These are phyloP conservation scores for Drosophila neocordata DNA, from an alignment of 1,140 invertebrate species.

Conservation along the genomic window DNA sequence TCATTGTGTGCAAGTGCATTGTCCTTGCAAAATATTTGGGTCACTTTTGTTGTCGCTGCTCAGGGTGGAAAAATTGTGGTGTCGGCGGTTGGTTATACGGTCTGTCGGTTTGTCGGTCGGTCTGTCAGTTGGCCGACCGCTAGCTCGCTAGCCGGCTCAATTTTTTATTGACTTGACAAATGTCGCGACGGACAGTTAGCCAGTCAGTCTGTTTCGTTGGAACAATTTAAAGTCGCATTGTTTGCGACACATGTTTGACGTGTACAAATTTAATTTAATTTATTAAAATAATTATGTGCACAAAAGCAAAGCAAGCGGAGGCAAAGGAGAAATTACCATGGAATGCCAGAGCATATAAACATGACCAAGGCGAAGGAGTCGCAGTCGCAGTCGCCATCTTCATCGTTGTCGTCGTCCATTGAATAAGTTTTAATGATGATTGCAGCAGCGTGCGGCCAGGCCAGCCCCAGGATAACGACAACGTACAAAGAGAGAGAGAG, in stretches of 20 bases:
- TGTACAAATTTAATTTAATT: constrained; percentile 81
- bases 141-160: constrained; percentile 42
- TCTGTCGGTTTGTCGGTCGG: constrained; percentile 2
- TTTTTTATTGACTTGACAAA: constrained; percentile 78
- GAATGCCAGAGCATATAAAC: constrained; percentile 17
- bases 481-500: not conserved
- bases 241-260: constrained; percentile 78
- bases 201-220: not conserved
- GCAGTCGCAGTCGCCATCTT: not conserved
- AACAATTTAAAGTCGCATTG: constrained; percentile 75
- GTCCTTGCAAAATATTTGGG: constrained; percentile 79
- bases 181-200: constrained; percentile 18
- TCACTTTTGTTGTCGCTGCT: constrained; percentile 76
- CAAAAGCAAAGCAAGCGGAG: constrained; percentile 61
- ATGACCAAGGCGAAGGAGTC: constrained; percentile 31
- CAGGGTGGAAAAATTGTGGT: constrained; percentile 35
- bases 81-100: not conserved
- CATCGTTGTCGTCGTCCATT: constrained; percentile 41
- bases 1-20: constrained; percentile 75
- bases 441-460: constrained; percentile 72
- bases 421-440: constrained; percentile 81
- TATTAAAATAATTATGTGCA: constrained; percentile 79
- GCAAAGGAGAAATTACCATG: constrained; percentile 58
- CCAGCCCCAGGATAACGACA: constrained; percentile 40
- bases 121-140: not conserved